Evolutionary conservation across 2,888 invertebrate species (phyloP).

Genomic region (Glaucopsyche alexis): DNA sequence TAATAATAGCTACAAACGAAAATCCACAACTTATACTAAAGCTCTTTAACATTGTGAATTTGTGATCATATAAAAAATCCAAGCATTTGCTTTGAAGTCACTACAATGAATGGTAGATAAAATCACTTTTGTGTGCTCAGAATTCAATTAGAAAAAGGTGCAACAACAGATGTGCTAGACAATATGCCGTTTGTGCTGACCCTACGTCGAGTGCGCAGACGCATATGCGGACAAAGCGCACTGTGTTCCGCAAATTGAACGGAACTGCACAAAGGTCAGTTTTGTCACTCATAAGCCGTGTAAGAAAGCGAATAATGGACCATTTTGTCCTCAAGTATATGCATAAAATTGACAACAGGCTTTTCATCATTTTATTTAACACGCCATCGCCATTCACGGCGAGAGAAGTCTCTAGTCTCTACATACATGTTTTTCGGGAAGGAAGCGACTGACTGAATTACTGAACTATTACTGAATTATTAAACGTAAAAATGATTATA

Average conservation of each 20-base stretch:
- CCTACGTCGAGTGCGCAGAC: slow-evolving; percentile 37
- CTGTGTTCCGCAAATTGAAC: slow-evolving; percentile 46
- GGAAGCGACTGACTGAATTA: too few species aligned
- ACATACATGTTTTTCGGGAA: too few species aligned
- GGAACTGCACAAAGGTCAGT: slow-evolving; percentile 44
- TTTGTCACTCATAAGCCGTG: slow-evolving; percentile 39
- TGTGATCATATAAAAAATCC: background rate
- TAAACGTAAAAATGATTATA: too few species aligned
- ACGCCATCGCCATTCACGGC: too few species aligned
- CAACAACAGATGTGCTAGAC: slow-evolving; percentile 23
- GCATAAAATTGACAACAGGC: slow-evolving; percentile 1
- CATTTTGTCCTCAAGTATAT: background rate
- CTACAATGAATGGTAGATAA: background rate
- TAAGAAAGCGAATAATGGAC: background rate
- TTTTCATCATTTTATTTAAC: too few species aligned
- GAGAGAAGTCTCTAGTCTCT: too few species aligned
- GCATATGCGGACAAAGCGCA: slow-evolving; percentile 48
- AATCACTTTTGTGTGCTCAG: background rate
- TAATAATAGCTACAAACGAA: background rate
- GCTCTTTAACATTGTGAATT: background rate
- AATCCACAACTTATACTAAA: background rate
- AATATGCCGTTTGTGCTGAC: slow-evolving; percentile 31
- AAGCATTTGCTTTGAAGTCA: background rate
- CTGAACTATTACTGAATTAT: too few species aligned
- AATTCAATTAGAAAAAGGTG: slow-evolving; percentile 22